phyloP scores from a whole-genome alignment of 2,888 invertebrate species.

The Clostera curtula region DNA sequence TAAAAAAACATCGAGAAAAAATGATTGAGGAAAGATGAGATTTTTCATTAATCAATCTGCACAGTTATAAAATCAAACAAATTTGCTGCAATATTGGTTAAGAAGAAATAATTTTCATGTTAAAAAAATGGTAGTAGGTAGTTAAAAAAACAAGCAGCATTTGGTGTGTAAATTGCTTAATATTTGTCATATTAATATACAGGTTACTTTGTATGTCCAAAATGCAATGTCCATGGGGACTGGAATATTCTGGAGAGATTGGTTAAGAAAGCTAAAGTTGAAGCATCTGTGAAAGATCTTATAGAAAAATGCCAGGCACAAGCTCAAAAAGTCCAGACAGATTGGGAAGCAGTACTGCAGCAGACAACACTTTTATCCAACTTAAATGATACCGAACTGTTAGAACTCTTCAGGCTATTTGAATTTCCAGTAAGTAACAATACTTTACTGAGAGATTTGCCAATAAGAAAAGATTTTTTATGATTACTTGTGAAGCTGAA shows the following conservation, averaged over 20 bases:
- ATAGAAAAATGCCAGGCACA: constrained; percentile 43
- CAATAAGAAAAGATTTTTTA: too few species aligned
- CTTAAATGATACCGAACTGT: constrained; percentile 54
- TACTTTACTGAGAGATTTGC: not conserved
- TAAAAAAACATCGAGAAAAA: too few species aligned
- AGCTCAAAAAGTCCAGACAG: constrained; percentile 48
- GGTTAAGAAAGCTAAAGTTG: constrained; percentile 56
- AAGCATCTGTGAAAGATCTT: constrained; percentile 44
- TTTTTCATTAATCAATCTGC: too few species aligned
- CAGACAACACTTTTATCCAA: constrained; percentile 55
- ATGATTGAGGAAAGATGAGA: too few species aligned
- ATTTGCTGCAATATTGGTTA: too few species aligned
- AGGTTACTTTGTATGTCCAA: constrained; percentile 83
- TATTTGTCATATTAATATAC: constrained; percentile 22
- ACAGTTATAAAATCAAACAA: too few species aligned
- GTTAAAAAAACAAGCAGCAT: not conserved
- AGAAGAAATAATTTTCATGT: too few species aligned
- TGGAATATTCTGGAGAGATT: constrained; percentile 76
- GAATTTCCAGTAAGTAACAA: constrained; percentile 70
- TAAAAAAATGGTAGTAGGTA: too few species aligned
- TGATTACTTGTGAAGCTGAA: too few species aligned
- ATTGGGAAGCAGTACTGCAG: constrained; percentile 60
- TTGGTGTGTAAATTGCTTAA: not conserved
- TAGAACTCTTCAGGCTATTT: constrained; percentile 69
- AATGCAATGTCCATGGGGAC: constrained; percentile 79